Conservation (phyloP, 2,888 invertebrate genomes). For the Noctua comes region DNA sequence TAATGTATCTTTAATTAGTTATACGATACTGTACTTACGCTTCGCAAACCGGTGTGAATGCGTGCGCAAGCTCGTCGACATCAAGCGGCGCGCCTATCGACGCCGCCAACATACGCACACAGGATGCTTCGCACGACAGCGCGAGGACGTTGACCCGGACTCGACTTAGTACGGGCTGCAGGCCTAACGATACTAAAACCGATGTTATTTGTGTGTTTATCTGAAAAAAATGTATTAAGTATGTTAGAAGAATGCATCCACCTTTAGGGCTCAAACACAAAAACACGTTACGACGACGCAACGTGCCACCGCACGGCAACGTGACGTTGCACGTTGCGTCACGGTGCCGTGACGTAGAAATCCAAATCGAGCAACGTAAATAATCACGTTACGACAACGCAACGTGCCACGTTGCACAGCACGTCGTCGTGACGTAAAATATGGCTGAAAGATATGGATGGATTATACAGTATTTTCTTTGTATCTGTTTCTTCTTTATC, state of each 20-base stretch:
- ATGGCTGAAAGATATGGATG: too few relatives aligned
- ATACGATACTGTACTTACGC: constrained; percentile 64
- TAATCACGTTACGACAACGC: too few relatives aligned
- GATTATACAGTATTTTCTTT: too few relatives aligned
- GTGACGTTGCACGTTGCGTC: too few relatives aligned
- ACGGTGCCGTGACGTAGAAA: too few relatives aligned
- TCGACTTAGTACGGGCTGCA: constrained; percentile 72
- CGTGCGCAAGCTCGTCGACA: constrained; percentile 63
- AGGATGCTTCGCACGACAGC: constrained; percentile 78
- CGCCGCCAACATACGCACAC: constrained; percentile 77
- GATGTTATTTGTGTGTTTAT: constrained; percentile 80
- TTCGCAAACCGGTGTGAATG: constrained; percentile 64
- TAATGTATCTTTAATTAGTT: background rate
- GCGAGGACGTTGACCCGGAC: constrained; percentile 79
- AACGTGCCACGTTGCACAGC: too few relatives aligned
- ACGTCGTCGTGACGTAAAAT: too few relatives aligned
- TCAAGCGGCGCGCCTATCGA: constrained; percentile 75
- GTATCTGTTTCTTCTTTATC: too few relatives aligned
- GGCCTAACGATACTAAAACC: constrained; percentile 74
- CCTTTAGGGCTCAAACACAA: too few relatives aligned
- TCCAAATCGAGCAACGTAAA: too few relatives aligned
- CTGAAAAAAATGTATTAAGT: constrained; percentile 58
- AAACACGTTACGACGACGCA: too few relatives aligned
- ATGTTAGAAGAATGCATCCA: background rate
- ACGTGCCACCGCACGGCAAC: too few relatives aligned